phyloP scores from a whole-genome alignment of 2,113 vertebrate species.

The Psilopsiagon aurifrons region DNA sequence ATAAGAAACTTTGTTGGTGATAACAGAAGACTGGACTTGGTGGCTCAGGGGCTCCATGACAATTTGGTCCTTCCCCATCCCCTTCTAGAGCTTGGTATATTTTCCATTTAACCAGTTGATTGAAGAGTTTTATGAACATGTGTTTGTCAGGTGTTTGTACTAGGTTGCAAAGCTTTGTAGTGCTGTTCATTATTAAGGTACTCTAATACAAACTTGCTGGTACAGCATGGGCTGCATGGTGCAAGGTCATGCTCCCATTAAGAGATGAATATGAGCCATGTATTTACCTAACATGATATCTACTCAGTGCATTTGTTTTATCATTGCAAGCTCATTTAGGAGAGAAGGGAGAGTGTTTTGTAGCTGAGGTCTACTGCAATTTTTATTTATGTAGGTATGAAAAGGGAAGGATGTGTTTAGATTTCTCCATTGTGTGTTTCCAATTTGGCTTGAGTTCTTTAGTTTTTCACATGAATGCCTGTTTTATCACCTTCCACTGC shows the following conservation, averaged over 20 bases:
- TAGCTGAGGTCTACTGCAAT: not conserved
- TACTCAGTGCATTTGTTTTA: not conserved
- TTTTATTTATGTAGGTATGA: not conserved
- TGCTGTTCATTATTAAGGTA: not conserved
- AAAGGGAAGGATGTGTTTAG: not conserved
- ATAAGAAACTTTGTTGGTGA: not conserved
- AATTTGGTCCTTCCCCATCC: not conserved
- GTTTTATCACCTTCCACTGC: not conserved
- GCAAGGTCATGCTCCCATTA: rapidly evolving
- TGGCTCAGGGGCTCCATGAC: not conserved
- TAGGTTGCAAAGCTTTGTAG: not conserved
- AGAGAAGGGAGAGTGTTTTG: not conserved
- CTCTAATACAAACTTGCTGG: not conserved
- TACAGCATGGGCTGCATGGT: not conserved
- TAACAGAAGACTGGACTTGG: not conserved
- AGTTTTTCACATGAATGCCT: not conserved
- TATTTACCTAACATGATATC: not conserved
- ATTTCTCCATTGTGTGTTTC: not conserved
- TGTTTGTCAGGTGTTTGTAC: not conserved
- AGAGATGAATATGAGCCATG: not conserved
- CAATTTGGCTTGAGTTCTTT: not conserved
- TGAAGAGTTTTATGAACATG: not conserved
- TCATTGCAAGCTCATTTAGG: not conserved
- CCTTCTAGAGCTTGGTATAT: not conserved
- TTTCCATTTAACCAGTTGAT: not conserved